These are phyloP conservation scores for Eupeodes luniger DNA, from an alignment of 2,888 invertebrate genomes.

Conservation along the genomic window DNA sequence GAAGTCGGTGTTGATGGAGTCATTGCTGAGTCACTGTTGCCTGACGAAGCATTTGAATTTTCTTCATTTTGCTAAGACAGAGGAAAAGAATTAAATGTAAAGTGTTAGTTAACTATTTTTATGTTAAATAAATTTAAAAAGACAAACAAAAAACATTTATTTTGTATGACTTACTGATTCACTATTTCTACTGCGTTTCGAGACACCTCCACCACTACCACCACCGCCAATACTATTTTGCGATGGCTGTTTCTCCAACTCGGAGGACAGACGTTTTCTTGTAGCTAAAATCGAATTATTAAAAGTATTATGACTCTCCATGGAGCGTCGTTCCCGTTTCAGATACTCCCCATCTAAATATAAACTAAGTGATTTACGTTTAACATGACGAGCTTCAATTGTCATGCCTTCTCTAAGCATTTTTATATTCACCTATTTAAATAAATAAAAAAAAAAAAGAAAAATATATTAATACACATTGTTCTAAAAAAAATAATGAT, in stretches of 20 bases:
- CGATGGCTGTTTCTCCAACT: conserved; percentile 80
- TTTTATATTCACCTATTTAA: conserved; percentile 85
- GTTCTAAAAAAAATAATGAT: not conserved
- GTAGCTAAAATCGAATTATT: conserved; percentile 82
- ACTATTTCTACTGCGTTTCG: conserved; percentile 79
- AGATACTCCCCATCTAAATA: conserved; percentile 89
- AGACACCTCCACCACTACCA: conserved; percentile 16
- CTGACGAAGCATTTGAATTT: conserved; percentile 82
- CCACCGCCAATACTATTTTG: conserved; percentile 76
- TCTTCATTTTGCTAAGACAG: conserved; percentile 80
- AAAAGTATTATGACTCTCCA: conserved; percentile 83
- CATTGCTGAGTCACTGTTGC: conserved; percentile 78
- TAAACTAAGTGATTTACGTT: conserved; percentile 90
- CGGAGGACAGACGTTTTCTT: conserved; percentile 83
- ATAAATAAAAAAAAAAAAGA: conserved; percentile 42
- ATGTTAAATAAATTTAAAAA: not conserved
- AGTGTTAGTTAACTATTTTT: not conserved
- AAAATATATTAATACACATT: not conserved
- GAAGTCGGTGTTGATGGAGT: conserved; percentile 81
- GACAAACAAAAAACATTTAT: too few species aligned
- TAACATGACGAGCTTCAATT: conserved; percentile 94
- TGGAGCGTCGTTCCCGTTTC: conserved; percentile 89
- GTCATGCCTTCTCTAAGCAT: conserved; percentile 90
- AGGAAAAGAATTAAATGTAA: not conserved
- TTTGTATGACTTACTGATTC: conserved; percentile 81